Conservation (phyloP, 2,797 vertebrate genomes). For the Peromyscus eremicus region DNA sequence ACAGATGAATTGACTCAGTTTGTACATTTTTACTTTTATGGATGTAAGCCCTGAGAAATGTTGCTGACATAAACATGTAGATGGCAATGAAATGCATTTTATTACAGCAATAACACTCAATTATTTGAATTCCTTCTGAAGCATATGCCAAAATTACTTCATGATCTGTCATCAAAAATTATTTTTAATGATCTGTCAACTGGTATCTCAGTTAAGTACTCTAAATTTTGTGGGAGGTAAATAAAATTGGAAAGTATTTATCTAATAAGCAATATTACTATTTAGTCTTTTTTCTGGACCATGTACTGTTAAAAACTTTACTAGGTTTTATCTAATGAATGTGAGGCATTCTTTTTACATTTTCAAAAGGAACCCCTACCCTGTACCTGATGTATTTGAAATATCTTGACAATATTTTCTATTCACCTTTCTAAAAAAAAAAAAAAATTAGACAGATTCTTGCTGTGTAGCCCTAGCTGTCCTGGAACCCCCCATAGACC, state of each 20-base stretch:
- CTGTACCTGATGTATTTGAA: neutral
- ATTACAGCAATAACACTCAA: slow-evolving; percentile 58
- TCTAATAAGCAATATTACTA: slow-evolving; percentile 50
- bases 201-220: slow-evolving; percentile 57
- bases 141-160: slow-evolving; percentile 67
- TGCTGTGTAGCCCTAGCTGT: neutral
- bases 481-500: neutral
- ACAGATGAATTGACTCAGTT: neutral
- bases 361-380: slow-evolving; percentile 5
- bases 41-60: slow-evolving; percentile 37
- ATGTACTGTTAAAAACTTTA: slow-evolving; percentile 16
- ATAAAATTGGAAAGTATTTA: slow-evolving; percentile 52
- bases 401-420: neutral
- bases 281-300: slow-evolving; percentile 58
- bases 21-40: slow-evolving; percentile 47
- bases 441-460: neutral
- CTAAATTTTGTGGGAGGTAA: slow-evolving; percentile 56
- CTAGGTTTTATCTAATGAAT: slow-evolving; percentile 39
- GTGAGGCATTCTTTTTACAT: neutral
- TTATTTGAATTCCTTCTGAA: slow-evolving; percentile 72
- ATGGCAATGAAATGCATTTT: slow-evolving; percentile 52
- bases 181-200: slow-evolving; percentile 65
- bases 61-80: slow-evolving; percentile 38
- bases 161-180: slow-evolving; percentile 69
- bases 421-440: neutral